Percentiles rank a stretch among this genome's conserved stretches.
Conservation (phyloP, 1,140 invertebrate species). For the Eupeodes corollae region DNA sequence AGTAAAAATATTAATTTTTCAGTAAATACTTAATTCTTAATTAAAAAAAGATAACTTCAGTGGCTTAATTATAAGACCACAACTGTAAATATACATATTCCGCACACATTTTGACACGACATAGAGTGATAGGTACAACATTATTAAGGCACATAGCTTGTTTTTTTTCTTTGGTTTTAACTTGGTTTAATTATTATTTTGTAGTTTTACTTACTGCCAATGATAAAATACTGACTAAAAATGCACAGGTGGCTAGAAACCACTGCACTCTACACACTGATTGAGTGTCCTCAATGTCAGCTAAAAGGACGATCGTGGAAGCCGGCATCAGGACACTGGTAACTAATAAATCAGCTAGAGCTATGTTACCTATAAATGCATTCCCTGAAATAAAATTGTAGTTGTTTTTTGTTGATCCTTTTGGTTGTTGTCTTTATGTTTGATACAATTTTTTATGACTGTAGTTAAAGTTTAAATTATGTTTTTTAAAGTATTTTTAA, state of each 20-base stretch:
- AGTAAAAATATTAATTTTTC: too few species aligned
- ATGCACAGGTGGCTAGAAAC: constrained; percentile 43
- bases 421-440: not conserved
- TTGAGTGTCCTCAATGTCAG: constrained; percentile 46
- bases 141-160: not conserved
- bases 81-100: too few species aligned
- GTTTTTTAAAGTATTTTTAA: too few species aligned
- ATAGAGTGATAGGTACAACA: too few species aligned
- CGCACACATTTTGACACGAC: too few species aligned
- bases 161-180: not conserved
- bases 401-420: too few species aligned
- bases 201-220: constrained; percentile 8
- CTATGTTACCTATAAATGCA: constrained; percentile 64
- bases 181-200: not conserved
- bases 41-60: too few species aligned
- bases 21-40: too few species aligned
- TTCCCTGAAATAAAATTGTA: constrained; percentile 49
- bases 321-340: constrained; percentile 60
- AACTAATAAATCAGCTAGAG: constrained; percentile 60
- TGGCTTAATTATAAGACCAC: too few species aligned
- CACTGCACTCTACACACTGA: constrained; percentile 55
- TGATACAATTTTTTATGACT: not conserved
- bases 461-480: not conserved
- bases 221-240: constrained; percentile 7
- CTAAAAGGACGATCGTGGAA: constrained; percentile 56